Conservation (phyloP, 2,888 invertebrate species). For the Drosophila monieri region DNA sequence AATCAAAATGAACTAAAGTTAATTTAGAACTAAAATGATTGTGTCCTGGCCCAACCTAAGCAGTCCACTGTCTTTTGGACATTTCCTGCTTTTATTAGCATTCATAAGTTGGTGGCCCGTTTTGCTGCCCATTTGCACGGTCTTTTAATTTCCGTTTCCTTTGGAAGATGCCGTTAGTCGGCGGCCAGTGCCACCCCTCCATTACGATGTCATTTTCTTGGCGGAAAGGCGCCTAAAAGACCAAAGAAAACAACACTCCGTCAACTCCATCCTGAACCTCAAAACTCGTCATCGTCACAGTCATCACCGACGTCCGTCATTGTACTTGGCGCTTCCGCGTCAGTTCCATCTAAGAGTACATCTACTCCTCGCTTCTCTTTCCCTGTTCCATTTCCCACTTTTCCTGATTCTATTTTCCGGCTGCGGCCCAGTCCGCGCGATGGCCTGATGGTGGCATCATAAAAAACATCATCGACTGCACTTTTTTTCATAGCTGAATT, state of each 20-base stretch:
- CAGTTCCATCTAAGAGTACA: conserved; percentile 44
- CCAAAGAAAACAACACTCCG: conserved; percentile 24
- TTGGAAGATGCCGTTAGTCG: not conserved
- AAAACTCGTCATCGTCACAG: conserved; percentile 24
- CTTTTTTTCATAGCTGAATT: conserved; percentile 42
- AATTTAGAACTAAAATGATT: not conserved
- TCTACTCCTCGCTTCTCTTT: conserved; percentile 3
- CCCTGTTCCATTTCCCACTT: not conserved
- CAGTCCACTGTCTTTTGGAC: not conserved
- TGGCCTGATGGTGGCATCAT: conserved; percentile 34
- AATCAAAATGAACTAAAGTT: not conserved
- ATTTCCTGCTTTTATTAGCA: conserved; percentile 44
- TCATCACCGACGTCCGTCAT: conserved; percentile 47
- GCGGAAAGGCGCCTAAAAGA: conserved; percentile 10
- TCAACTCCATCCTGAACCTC: not conserved
- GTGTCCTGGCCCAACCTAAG: conserved; percentile 3
- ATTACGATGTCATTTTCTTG: conserved; percentile 38
- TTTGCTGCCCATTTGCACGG: conserved; percentile 39
- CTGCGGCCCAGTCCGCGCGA: conserved; percentile 9
- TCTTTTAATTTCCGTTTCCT: conserved; percentile 48
- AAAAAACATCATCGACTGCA: conserved; percentile 44
- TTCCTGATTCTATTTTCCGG: conserved; percentile 26
- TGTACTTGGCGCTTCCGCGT: conserved; percentile 47
- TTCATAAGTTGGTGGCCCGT: conserved; percentile 27
- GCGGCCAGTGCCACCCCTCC: conserved; percentile 39